These are phyloP conservation scores for Epinephelus fuscoguttatus DNA, from an alignment of 2,113 vertebrate species.

Conservation along the genomic window DNA sequence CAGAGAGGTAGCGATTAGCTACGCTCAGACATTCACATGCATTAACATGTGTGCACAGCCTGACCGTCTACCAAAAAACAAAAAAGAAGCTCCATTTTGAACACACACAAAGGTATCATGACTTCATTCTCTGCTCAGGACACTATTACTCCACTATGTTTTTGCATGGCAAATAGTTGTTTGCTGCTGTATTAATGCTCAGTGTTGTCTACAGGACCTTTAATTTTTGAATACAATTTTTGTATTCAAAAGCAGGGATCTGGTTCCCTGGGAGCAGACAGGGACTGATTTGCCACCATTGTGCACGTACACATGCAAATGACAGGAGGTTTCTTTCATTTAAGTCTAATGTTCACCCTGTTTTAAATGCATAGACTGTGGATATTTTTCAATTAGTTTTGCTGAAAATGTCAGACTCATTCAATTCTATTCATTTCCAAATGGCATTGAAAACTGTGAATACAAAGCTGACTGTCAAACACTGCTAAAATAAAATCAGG, in stretches of 20 bases:
- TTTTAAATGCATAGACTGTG: not conserved
- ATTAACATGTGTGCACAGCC: too few species aligned
- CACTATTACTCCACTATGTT: too few species aligned
- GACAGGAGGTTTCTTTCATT: not conserved
- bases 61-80: too few species aligned
- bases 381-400: slow-evolving; percentile 3
- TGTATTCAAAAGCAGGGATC: not conserved
- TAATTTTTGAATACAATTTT: too few species aligned
- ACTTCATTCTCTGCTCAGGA: too few species aligned
- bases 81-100: too few species aligned
- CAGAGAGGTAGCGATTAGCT: too few species aligned
- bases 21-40: too few species aligned
- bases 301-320: not conserved
- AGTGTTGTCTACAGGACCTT: too few species aligned
- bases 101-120: too few species aligned
- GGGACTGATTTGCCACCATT: not conserved
- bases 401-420: slow-evolving; percentile 17
- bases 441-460: slow-evolving; percentile 4
- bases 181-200: too few species aligned
- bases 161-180: too few species aligned
- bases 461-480: not conserved
- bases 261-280: not conserved
- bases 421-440: slow-evolving; percentile 5
- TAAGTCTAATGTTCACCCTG: not conserved
- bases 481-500: slow-evolving; percentile 1